Conservation (phyloP, 2,113 vertebrate species). For the Xiphophorus couchianus region DNA sequence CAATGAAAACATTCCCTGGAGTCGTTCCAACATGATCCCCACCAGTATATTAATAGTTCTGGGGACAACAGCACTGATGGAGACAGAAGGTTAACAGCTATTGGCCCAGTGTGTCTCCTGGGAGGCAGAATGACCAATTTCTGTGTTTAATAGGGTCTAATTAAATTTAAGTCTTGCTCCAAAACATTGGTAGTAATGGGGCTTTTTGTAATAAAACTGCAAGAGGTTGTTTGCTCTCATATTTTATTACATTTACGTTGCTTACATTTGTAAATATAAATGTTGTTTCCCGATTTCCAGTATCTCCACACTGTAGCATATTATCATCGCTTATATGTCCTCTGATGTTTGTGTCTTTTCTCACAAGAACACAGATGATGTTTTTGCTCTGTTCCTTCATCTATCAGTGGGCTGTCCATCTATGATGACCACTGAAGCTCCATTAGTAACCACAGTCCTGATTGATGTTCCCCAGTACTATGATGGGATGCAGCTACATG, state of each 20-base stretch:
- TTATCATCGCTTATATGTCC: conserved; percentile 54
- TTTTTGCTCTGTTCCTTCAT: conserved; percentile 63
- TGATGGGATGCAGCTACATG: conserved; percentile 50
- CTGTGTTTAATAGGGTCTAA: conserved; percentile 68
- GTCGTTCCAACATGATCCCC: conserved; percentile 45
- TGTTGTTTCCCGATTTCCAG: conserved; percentile 40
- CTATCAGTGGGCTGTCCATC: conserved; percentile 65
- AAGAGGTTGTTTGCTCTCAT: conserved; percentile 19
- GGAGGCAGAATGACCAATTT: conserved; percentile 69
- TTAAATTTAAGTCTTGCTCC: conserved; percentile 48
- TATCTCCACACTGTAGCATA: conserved; percentile 32
- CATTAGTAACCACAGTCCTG: conserved; percentile 68
- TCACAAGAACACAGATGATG: conserved; percentile 29
- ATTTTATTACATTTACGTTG: conserved; percentile 44
- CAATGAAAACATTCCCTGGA: conserved; percentile 52
- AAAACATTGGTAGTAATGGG: conserved; percentile 29
- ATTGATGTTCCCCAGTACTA: conserved; percentile 65
- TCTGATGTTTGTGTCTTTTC: conserved; percentile 52
- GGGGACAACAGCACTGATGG: conserved; percentile 28
- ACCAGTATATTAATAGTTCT: conserved; percentile 55
- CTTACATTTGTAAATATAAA: conserved; percentile 34
- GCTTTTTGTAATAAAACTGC: conserved; percentile 29
- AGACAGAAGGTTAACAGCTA: conserved; percentile 66
- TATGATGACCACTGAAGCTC: conserved; percentile 70
- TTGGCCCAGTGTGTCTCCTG: conserved; percentile 51